Conservation (phyloP, 2,888 invertebrate species). For the Thecophora atra region DNA sequence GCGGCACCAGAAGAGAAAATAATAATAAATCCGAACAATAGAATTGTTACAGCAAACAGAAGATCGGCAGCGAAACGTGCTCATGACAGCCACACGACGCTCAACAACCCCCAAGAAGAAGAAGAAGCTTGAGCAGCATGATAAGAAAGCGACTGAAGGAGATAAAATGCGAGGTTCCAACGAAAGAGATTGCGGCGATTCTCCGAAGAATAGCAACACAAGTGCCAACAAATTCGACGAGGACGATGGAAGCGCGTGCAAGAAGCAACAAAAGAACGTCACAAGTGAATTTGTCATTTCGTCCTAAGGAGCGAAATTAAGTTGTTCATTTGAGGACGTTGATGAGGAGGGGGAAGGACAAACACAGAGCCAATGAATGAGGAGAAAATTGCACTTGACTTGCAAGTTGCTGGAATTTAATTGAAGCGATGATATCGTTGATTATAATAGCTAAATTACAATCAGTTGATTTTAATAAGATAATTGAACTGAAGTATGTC, state of each 20-base stretch:
- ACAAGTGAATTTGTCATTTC: constrained; percentile 15
- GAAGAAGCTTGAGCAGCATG: constrained; percentile 14
- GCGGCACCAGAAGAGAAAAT: constrained; percentile 19
- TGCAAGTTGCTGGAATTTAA: background rate
- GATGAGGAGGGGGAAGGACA: background rate
- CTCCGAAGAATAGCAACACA: constrained; percentile 7
- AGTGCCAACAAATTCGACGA: constrained; percentile 30
- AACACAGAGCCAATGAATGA: background rate
- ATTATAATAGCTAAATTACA: background rate
- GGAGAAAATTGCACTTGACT: background rate
- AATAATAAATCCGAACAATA: constrained; percentile 5
- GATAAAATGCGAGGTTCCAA: constrained; percentile 7
- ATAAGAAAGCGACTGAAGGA: constrained; percentile 28
- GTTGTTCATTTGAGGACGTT: background rate
- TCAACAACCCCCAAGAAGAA: background rate
- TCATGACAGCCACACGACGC: constrained; percentile 35
- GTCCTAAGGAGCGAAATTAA: constrained; percentile 6
- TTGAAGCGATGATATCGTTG: constrained; percentile 1
- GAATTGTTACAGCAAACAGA: constrained; percentile 17
- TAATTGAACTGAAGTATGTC: background rate
- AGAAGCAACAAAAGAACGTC: constrained; percentile 5
- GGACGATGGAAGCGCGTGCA: background rate
- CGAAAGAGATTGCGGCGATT: constrained; percentile 24
- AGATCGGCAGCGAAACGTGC: constrained; percentile 25
- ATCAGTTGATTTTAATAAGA: background rate